A percentile compares a stretch with the other conserved stretches of the same genome.
These are phyloP conservation scores for zebrafish (Danio rerio) DNA, from an alignment of 2,113 vertebrate species.

Conservation along the genomic window GRCz12tu NC_133198.1:6242001-6242500, in stretches of 20 bases:
- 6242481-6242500: background rate
- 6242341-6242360: background rate
- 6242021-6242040: background rate
- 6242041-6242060: background rate
- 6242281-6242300: background rate
- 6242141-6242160: slow-evolving; percentile 9
- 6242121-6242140: background rate
- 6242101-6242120: background rate
- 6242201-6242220: background rate
- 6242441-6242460: background rate
- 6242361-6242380: background rate
- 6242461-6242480: background rate
- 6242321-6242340: too few relatives aligned
- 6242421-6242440: background rate
- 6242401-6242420: background rate
- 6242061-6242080: background rate
- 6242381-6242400: background rate
- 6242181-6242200: background rate
- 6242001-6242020: too few relatives aligned
- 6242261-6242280: background rate
- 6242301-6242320: background rate
- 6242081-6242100: background rate
- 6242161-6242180: background rate
- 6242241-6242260: background rate
- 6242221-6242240: background rate